Conservation (phyloP, 2,113 vertebrate genomes). For the Nycticebus coucang region DNA sequence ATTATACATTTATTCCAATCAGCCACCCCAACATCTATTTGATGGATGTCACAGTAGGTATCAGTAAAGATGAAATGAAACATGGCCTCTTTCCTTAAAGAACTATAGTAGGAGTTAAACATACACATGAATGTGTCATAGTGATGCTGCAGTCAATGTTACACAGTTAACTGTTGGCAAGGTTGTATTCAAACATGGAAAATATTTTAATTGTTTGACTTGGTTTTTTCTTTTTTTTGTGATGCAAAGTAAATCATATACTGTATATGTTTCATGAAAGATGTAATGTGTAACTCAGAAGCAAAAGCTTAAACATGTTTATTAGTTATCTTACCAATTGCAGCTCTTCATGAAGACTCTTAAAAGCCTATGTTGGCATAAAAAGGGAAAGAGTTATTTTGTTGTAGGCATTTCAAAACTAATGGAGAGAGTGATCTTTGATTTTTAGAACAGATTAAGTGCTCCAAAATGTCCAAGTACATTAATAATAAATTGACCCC, state of each 20-base stretch:
- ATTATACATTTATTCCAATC: background rate
- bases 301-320: conserved; percentile 23
- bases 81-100: background rate
- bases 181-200: background rate
- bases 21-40: background rate
- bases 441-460: conserved; percentile 21
- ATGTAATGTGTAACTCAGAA: conserved; percentile 53
- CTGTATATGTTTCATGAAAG: background rate
- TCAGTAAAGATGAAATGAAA: background rate
- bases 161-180: background rate
- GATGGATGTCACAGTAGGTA: background rate
- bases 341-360: conserved; percentile 4
- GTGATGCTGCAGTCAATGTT: background rate
- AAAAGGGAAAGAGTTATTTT: conserved; percentile 22
- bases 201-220: background rate
- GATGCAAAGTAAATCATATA: background rate
- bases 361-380: background rate
- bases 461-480: background rate
- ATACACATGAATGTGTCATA: background rate
- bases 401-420: conserved; percentile 62
- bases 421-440: conserved; percentile 11
- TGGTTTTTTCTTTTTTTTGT: background rate
- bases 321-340: conserved; percentile 41
- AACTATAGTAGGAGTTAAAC: background rate
- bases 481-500: conserved; percentile 43